Evolutionary conservation across 1,140 invertebrate species (phyloP).

Genomic region (Drosophila athabasca): DNA sequence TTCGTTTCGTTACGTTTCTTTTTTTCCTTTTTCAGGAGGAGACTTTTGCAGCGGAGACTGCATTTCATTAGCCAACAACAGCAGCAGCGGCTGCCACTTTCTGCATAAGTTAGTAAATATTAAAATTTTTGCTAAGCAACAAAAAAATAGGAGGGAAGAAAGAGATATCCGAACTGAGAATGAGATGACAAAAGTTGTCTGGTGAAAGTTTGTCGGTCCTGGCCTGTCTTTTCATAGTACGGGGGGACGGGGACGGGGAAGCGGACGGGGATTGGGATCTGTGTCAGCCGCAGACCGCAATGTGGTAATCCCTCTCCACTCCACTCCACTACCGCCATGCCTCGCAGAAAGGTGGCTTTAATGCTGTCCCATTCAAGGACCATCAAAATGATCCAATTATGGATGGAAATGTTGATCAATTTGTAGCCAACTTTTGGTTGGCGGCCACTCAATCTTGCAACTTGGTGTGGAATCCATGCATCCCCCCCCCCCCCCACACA

Average conservation of each 20-base stretch:
- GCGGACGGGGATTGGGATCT: background rate
- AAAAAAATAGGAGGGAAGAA: background rate
- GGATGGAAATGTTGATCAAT: constrained; percentile 25
- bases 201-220: constrained; percentile 67
- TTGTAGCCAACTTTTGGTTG: constrained; percentile 33
- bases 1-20: constrained; percentile 6
- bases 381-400: constrained; percentile 7
- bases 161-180: constrained; percentile 43
- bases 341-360: constrained; percentile 10
- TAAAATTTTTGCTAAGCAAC: constrained; percentile 65
- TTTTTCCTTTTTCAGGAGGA: background rate
- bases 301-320: constrained; percentile 5
- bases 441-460: constrained; percentile 41
- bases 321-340: background rate
- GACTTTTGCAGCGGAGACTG: constrained; percentile 44
- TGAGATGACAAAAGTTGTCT: constrained; percentile 78
- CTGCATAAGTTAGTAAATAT: constrained; percentile 79
- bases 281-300: constrained; percentile 28
- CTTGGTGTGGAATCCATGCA: constrained; percentile 20
- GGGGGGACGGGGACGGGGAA: no score
- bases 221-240: constrained; percentile 23
- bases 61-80: constrained; percentile 73
- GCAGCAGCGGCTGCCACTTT: constrained; percentile 66
- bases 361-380: background rate
- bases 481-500: background rate